Evolutionary conservation across 2,113 vertebrate genomes (phyloP).

Genomic region (Xiphorhynchus elegans): DNA sequence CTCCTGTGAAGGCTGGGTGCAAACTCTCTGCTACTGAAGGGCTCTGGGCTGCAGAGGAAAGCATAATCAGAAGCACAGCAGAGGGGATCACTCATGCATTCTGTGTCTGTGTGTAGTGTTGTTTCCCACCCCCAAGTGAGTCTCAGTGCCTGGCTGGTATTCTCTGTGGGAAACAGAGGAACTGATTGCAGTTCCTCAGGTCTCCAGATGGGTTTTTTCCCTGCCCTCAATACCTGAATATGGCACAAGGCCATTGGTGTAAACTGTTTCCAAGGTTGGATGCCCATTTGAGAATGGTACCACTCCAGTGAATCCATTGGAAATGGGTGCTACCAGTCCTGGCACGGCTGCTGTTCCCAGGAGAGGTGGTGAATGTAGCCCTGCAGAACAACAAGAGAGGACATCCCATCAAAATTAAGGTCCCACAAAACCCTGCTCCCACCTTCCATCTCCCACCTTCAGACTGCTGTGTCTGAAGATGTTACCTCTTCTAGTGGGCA

Average conservation of each 20-base stretch:
- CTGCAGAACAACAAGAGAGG: constrained; percentile 64
- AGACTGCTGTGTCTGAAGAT: neutral
- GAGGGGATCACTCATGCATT: neutral
- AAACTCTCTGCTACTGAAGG: constrained; percentile 93
- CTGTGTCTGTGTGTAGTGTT: neutral
- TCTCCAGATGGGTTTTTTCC: neutral
- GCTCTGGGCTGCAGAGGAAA: constrained; percentile 84
- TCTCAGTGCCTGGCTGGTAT: neutral
- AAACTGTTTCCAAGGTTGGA: constrained; percentile 91
- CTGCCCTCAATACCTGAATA: constrained; percentile 81
- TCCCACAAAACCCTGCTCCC: neutral
- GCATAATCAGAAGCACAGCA: neutral
- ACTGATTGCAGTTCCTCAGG: neutral
- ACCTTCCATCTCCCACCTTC: neutral
- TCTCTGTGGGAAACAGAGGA: neutral
- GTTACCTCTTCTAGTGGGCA: neutral
- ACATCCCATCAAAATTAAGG: neutral
- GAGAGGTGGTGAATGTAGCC: constrained; percentile 92
- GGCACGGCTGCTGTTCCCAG: constrained; percentile 89
- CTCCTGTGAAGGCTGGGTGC: constrained; percentile 94
- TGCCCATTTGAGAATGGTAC: constrained; percentile 92
- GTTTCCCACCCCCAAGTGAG: neutral
- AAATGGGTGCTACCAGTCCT: constrained; percentile 90
- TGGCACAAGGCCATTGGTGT: constrained; percentile 92
- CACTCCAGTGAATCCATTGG: constrained; percentile 93